Evolutionary conservation across 1,140 invertebrate genomes (phyloP), one percentile per base, ranked within the genome.

Genomic region (Euura saliciscinereae): DNA sequence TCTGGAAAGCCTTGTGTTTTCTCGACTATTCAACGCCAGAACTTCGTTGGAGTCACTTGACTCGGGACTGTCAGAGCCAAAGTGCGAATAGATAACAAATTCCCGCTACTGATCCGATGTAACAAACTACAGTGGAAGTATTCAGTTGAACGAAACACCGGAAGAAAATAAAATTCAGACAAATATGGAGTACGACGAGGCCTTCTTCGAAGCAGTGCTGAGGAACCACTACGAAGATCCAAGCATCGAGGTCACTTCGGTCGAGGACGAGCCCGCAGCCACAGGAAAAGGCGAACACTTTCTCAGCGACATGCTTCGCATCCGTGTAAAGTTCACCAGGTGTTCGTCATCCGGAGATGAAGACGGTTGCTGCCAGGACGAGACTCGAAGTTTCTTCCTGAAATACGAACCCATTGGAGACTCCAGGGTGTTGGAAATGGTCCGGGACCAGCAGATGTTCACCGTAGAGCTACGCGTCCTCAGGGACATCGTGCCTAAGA

Each of bases 391-490:
- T 11, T n/a, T 77, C 7, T 44, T 80, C 10, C 44, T 78, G 0
- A 81, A 81, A 68, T 10, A 45, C 2, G 76, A 80, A 59, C 77
- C 75, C 0, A 4, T 6, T 0, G 51, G 8, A 0, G 28, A 75
- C n/a, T 43, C n/a, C n/a, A 4, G 43, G 43, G 0, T 8, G 13
- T 11, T 69, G 8, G 44, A 75, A 1, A 45, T 74, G 4, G 64
- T 75, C 8, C 42, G 28, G 0, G 44, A 75, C 10, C 73, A 80
- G 66, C 11, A 74, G 28, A 2, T 78, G 0, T 80, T 80, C 6
- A 0, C 11, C 0, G 72, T 43, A 3, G 80, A 81, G 28, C 10
- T 71, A 11, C 70, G 46, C 28, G 13, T 79, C 10, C n/a, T 78
- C 2, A 69, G 65, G 1, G 44, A 71, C 0, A 51, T 80, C 28